Conservation (phyloP, 2,888 invertebrate genomes). For the Chydorus sphaericus region DNA sequence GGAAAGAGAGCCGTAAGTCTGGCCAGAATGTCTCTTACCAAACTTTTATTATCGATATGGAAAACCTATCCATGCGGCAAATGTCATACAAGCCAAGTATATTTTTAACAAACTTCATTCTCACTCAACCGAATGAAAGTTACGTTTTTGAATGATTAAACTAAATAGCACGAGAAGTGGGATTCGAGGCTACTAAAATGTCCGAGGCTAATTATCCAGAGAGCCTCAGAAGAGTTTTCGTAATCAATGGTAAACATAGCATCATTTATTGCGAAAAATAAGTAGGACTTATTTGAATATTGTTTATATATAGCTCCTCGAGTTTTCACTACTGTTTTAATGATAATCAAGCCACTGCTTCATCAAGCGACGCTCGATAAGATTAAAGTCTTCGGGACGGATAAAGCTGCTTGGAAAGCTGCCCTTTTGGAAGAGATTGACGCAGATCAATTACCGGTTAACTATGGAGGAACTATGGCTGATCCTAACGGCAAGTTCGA, state of each 20-base stretch:
- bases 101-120: not conserved
- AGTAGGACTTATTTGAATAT: not conserved
- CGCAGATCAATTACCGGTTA: slow-evolving; percentile 51
- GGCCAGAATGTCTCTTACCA: slow-evolving; percentile 25
- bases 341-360: slow-evolving; percentile 30
- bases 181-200: slow-evolving; percentile 28
- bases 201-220: slow-evolving; percentile 35
- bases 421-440: slow-evolving; percentile 46
- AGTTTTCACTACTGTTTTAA: slow-evolving; percentile 31
- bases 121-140: not conserved
- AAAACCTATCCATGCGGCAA: slow-evolving; percentile 28
- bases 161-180: not conserved
- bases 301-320: slow-evolving; percentile 25
- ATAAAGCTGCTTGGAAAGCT: slow-evolving; percentile 24
- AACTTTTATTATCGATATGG: slow-evolving; percentile 32
- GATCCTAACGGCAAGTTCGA: slow-evolving; percentile 63
- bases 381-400: slow-evolving; percentile 24
- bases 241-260: slow-evolving; percentile 29
- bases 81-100: slow-evolving; percentile 18
- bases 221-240: slow-evolving; percentile 29
- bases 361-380: slow-evolving; percentile 32
- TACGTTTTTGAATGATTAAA: not conserved
- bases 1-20: slow-evolving; percentile 21
- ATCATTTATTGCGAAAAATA: slow-evolving; percentile 8
- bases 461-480: slow-evolving; percentile 57